Evolutionary conservation across 2,797 vertebrate genomes (phyloP).

Genomic region (Trematomus bernacchii): DNA sequence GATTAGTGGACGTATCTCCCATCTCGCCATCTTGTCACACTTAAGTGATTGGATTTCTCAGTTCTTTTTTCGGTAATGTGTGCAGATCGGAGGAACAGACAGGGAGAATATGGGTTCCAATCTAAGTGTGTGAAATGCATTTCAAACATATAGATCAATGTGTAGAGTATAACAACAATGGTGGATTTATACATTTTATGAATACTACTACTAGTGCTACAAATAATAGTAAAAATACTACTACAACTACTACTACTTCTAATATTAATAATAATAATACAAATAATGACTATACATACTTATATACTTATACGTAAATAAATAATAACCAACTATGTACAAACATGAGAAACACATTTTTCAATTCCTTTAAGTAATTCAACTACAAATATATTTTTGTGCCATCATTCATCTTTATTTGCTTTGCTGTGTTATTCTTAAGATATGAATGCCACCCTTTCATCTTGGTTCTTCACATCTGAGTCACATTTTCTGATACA

Average conservation of each 20-base stretch:
- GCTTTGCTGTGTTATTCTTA: background rate
- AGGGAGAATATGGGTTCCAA: slow-evolving; percentile 13
- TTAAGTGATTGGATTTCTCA: slow-evolving; percentile 6
- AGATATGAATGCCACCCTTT: background rate
- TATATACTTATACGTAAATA: too few species aligned
- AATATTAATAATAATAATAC: too few species aligned
- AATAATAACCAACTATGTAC: too few species aligned
- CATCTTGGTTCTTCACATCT: background rate
- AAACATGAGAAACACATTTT: too few species aligned
- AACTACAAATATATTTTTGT: background rate
- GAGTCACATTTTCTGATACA: slow-evolving; percentile 11
- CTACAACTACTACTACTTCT: too few species aligned
- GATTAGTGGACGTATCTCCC: slow-evolving; percentile 29
- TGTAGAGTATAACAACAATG: background rate
- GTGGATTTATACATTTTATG: background rate
- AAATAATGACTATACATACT: too few species aligned
- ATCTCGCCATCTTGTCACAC: slow-evolving; percentile 12
- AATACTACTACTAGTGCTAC: background rate
- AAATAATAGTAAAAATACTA: too few species aligned
- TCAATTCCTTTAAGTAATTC: too few species aligned
- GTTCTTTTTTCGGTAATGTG: slow-evolving; percentile 2
- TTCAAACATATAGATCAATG: background rate
- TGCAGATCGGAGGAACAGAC: background rate
- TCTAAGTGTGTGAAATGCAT: background rate
- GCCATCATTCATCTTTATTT: background rate